These are phyloP conservation scores for Nymphalis io DNA, from an alignment of 1,140 invertebrate species.

Conservation along the genomic window DNA sequence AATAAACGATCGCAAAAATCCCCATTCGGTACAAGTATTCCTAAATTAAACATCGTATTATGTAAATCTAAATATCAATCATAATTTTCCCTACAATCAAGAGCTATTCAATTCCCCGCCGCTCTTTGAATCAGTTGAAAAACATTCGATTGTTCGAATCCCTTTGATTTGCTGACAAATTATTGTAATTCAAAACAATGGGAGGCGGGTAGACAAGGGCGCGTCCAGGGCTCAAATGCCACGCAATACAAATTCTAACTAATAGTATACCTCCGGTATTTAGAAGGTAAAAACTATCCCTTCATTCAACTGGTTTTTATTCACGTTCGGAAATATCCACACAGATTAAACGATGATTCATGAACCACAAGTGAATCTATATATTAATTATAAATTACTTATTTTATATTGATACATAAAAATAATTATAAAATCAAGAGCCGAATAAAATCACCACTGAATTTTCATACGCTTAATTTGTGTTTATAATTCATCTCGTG, in stretches of 20 bases:
- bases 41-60: not conserved
- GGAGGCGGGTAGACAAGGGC: constrained; percentile 28
- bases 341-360: no score
- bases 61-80: constrained; percentile 24
- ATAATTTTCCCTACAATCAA: constrained; percentile 31
- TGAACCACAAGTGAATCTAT: not conserved
- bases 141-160: constrained; percentile 38
- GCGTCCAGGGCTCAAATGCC: constrained; percentile 24
- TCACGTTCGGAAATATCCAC: no score
- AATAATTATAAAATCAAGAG: no score
- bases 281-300: constrained; percentile 1
- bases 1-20: no score
- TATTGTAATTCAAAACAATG: constrained; percentile 38
- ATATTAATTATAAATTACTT: no score
- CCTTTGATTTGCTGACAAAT: constrained; percentile 42
- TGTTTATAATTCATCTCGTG: no score
- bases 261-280: constrained; percentile 5
- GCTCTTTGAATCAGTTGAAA: constrained; percentile 34
- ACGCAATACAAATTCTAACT: constrained; percentile 28
- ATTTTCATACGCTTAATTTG: no score
- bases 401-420: no score
- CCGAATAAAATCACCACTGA: no score
- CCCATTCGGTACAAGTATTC: not conserved
- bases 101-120: constrained; percentile 18
- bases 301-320: not conserved